Evolutionary conservation across 2,113 vertebrate genomes (phyloP).

Genomic region (Delphinus delphis): DNA sequence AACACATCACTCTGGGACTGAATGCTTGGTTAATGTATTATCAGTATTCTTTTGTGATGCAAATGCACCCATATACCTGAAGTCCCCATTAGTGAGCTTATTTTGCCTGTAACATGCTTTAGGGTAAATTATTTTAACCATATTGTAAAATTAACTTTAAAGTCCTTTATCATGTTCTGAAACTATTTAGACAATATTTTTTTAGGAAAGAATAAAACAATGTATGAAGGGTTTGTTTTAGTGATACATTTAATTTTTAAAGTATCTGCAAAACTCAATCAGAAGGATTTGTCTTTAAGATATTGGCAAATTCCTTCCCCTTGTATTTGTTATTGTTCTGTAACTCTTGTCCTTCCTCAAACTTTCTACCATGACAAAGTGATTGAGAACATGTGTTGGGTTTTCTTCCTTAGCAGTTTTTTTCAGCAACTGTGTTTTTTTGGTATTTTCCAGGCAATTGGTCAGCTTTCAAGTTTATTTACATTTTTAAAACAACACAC

Average conservation of each 20-base stretch:
- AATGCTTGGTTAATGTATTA: background rate
- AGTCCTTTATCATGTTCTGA: background rate
- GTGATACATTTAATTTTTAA: background rate
- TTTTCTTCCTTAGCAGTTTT: constrained; percentile 45
- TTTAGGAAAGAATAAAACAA: background rate
- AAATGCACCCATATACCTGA: background rate
- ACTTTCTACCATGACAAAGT: background rate
- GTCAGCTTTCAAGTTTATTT: constrained; percentile 43
- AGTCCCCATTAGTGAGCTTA: background rate
- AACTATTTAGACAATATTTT: background rate
- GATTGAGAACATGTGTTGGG: background rate
- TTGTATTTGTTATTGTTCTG: background rate
- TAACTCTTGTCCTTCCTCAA: background rate
- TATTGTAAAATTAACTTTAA: background rate
- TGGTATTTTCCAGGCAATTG: background rate
- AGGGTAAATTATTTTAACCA: background rate
- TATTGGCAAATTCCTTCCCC: background rate
- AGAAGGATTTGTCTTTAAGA: background rate
- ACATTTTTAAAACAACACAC: background rate
- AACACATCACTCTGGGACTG: background rate
- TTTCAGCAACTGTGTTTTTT: background rate
- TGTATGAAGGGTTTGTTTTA: background rate
- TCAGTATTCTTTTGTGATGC: background rate
- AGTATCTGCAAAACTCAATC: background rate
- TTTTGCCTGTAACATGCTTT: background rate